Evolutionary conservation across 1,140 invertebrate genomes (phyloP), one percentile per base, ranked within the genome.

Genomic region (Danaus plexippus): DNA sequence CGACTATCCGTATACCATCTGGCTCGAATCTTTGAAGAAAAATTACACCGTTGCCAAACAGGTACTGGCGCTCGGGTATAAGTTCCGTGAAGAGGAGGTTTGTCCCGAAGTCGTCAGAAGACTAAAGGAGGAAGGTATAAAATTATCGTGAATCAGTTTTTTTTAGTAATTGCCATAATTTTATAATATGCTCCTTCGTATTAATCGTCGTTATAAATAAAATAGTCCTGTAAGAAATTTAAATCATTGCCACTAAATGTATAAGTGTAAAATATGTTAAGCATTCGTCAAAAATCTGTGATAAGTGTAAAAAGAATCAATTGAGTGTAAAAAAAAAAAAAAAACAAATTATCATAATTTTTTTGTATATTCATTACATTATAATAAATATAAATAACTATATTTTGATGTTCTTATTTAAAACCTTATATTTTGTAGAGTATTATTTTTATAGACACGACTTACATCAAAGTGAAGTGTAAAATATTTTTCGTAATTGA

Each of bases 1-100:
- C 0, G 92, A 95, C 64, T 89, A 92, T 62, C 88, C 90, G 0
- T 94, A 94, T 67, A 91, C 90, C 9, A 89, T 91, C 12, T 95
- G 94, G 94, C 83, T 95, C 13, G 90, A 92, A 22, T 87, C 87
- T 2, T 81, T 94, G 7, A 87, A 79, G 44, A 88, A 87, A 32
- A 89, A 90, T 51, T 80, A 84, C 9, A 71, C 72, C n/a, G 86
- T 94, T 5, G 88, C 90, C 0, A 90, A 92, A 67, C 91, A 93
- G 77, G 85, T 94, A 80, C 81, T 88, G 50, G 80, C 88, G 9
- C 75, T 91, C 41, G 92, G 92, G 4, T 93, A 93, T 63, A 91
- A 91, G 79, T 89, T 90, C 45, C 89, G 90, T 15, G 90, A 91
- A 53, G 88, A 90, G 52, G 79, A 87, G 57, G 59, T 87, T 9